A percentile compares a stretch with the other conserved stretches of the same genome.
Evolutionary conservation across 2,797 vertebrate genomes (phyloP).

Genomic region (Mus spretus): DNA sequence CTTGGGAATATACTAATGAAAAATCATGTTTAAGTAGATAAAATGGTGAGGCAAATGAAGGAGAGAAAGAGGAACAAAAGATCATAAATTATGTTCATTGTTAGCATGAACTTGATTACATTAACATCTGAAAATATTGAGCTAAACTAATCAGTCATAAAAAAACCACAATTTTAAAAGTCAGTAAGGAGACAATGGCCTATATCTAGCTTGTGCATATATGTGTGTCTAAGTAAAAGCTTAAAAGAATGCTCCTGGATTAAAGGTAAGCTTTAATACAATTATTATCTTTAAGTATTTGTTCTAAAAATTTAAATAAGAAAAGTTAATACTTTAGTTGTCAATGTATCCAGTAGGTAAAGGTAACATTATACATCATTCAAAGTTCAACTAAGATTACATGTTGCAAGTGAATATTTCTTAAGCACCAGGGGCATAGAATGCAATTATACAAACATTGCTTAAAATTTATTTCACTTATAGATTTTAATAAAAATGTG

Average conservation of each 20-base stretch:
- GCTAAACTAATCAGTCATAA: constrained; percentile 17
- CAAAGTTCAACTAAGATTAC: not conserved
- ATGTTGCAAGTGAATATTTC: not conserved
- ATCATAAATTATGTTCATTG: constrained; percentile 40
- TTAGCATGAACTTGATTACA: constrained; percentile 31
- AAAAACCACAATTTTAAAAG: constrained; percentile 41
- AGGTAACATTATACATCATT: not conserved
- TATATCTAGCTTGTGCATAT: not conserved
- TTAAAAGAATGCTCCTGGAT: not conserved
- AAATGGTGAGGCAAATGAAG: not conserved
- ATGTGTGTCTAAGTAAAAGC: not conserved
- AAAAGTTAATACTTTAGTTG: not conserved
- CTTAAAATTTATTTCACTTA: not conserved
- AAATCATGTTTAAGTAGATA: not conserved
- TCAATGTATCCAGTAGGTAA: not conserved
- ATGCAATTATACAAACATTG: not conserved
- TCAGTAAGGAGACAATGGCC: constrained; percentile 18
- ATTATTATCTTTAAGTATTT: not conserved
- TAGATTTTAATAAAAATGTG: not conserved
- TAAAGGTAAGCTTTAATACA: constrained; percentile 18
- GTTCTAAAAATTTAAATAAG: not conserved
- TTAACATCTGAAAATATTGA: constrained; percentile 15
- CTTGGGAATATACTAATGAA: not conserved
- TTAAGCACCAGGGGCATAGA: not conserved
- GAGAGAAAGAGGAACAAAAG: not conserved